These are phyloP conservation scores for Kradibia gibbosae DNA, from an alignment of 1,140 invertebrate species.

Conservation along the genomic window DNA sequence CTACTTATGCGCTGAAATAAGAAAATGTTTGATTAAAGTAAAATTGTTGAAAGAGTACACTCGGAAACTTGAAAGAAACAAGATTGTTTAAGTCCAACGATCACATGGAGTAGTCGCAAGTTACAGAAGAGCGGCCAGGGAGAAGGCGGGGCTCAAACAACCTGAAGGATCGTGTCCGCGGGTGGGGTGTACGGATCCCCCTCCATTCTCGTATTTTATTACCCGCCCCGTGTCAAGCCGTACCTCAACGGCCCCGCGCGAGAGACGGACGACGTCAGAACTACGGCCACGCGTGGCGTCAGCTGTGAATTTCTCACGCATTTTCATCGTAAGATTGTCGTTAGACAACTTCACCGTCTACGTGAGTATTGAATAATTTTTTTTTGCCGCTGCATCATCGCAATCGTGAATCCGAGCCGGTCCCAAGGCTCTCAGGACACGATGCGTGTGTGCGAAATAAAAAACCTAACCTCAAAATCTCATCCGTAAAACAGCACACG, in stretches of 20 bases:
- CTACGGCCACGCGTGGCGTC: constrained; percentile 63
- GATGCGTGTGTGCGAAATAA: neutral
- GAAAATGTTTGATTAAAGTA: neutral
- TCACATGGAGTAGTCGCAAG: constrained; percentile 20
- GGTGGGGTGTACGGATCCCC: constrained; percentile 45
- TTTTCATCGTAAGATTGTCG: neutral
- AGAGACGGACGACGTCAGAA: constrained; percentile 52
- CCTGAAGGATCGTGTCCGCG: constrained; percentile 52
- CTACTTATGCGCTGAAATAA: neutral
- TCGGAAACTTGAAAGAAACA: neutral
- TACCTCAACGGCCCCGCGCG: constrained; percentile 24
- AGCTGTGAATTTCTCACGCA: constrained; percentile 64
- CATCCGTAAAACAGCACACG: no score
- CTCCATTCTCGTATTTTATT: constrained; percentile 47
- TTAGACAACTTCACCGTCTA: neutral
- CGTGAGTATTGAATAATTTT: constrained; percentile 52
- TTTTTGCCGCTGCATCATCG: no score
- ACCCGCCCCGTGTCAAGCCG: constrained; percentile 44
- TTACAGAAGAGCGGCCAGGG: neutral
- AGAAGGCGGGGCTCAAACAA: constrained; percentile 48
- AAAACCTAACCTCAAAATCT: constrained; percentile 67
- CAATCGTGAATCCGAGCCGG: no score
- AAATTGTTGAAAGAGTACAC: neutral
- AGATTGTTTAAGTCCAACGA: constrained; percentile 31
- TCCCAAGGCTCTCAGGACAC: no score